Percentiles rank a stretch among this genome's conserved stretches.
phyloP scores from a whole-genome alignment of 2,797 vertebrate species.

The Enteromius radiatus region DNA sequence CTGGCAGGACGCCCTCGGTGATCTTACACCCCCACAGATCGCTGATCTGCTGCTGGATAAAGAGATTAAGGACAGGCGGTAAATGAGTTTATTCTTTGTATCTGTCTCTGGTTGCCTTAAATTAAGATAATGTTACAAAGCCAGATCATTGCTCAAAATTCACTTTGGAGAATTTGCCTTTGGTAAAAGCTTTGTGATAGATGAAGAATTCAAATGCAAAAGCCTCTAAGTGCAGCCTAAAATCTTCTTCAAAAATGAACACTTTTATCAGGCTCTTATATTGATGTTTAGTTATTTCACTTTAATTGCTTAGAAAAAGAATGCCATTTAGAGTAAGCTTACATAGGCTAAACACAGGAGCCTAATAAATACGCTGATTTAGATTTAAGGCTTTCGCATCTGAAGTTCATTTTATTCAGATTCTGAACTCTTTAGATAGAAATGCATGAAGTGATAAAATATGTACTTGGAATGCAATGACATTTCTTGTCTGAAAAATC shows the following conservation, averaged over 20 bases:
- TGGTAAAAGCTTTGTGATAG: neutral
- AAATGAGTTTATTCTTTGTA: constrained; percentile 27
- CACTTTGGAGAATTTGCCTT: neutral
- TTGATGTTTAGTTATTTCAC: neutral
- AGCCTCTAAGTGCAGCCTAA: neutral
- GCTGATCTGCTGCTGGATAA: constrained; percentile 81
- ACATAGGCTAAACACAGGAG: neutral
- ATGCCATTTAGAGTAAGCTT: neutral
- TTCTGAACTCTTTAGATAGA: neutral
- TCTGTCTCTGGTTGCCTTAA: neutral
- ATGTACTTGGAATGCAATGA: neutral
- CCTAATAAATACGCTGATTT: neutral
- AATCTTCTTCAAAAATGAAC: neutral
- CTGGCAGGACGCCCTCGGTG: constrained; percentile 82
- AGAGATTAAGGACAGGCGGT: constrained; percentile 69
- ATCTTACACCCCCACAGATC: constrained; percentile 79
- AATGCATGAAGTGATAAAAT: neutral
- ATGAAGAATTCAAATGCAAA: neutral
- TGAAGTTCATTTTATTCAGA: too few relatives aligned
- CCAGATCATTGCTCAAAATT: neutral
- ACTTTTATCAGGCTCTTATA: neutral
- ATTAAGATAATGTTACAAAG: constrained; percentile 4
- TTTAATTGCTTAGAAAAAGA: neutral
- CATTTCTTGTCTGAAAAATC: neutral
- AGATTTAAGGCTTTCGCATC: neutral